Conservation (phyloP, 2,797 vertebrate genomes). For the Alca torda region DNA sequence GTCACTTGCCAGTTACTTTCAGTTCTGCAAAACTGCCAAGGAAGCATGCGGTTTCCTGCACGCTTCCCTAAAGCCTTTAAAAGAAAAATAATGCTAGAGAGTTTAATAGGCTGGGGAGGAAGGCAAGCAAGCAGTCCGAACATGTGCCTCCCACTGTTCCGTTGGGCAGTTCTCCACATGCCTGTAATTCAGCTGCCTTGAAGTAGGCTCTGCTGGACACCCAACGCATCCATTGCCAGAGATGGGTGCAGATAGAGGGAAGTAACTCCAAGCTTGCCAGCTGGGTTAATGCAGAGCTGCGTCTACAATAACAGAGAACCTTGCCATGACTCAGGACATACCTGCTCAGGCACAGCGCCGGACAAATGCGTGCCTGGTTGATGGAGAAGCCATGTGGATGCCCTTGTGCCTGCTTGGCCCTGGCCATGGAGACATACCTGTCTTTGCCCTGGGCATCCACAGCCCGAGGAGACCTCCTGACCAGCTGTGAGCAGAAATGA, state of each 20-base stretch:
- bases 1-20: neutral
- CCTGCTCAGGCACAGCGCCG: neutral
- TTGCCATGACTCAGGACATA: neutral
- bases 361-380: neutral
- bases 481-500: neutral
- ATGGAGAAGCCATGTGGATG: neutral
- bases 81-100: neutral
- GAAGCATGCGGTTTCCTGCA: neutral
- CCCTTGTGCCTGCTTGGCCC: neutral
- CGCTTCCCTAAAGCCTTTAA: neutral
- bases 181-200: slow-evolving; percentile 36
- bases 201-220: slow-evolving; percentile 27
- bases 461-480: neutral
- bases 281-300: neutral
- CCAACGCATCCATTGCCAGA: slow-evolving; percentile 5
- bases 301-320: neutral
- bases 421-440: neutral
- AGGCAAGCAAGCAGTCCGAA: neutral
- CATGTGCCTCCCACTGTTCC: neutral
- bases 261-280: slow-evolving; percentile 15
- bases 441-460: neutral
- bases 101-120: neutral
- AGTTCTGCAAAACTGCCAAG: neutral
- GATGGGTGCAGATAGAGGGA: slow-evolving; percentile 31
- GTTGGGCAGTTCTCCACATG: slow-evolving; percentile 41